Evolutionary conservation across 2,797 vertebrate species (phyloP), one percentile per base, ranked within the genome.

Genomic region (Syngnathus rostellatus): DNA sequence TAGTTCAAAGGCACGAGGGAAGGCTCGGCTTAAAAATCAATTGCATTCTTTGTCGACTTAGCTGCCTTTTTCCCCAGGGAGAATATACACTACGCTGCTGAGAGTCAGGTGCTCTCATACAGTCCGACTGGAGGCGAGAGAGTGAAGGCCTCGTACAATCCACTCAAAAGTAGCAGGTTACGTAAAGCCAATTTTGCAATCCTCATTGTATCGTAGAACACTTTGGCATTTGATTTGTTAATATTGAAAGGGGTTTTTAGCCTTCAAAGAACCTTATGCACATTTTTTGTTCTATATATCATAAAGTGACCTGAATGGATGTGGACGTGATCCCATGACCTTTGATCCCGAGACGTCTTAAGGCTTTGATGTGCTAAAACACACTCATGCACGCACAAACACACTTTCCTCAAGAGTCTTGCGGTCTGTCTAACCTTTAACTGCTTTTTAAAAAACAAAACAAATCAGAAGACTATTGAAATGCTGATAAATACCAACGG

Each of bases 21-120:
- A 69, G 51, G 80, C 74, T 85, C 85, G 87, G 82, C 85, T 91
- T 89, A 86, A 72, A 86, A 85, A 81, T 86, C 72, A 75, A 81
- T 73, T 73, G 83, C 85, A 91, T 92, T 91, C 89, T 85, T 91
- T 77, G 71, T 64, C 63, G 83, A 84, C 81, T 92, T 91, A 90
- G 77, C 43, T 68, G 19, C 62, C 66, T 63, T 77, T 73, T 53
- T 23, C 2, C 58, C 31, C 40, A 66, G 76, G 74, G 72, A 73
- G 81, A 78, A 76, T 80, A 77, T 73, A 70, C 76, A 70, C 74
- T 84, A 81, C 70, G 63, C 72, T 79, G 71, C 68, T 71, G 64
- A 57, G 66, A 79, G 85, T 91, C 91, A 90, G 90, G 87, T 90
- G 89, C 81, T 87, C 40, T 68, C 75, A 68, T 74, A 76, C 71